Percentiles rank a stretch among this genome's conserved stretches.
Conservation (phyloP, 64 coral and sea anemone genomes). For the Orbicella faveolata region DNA sequence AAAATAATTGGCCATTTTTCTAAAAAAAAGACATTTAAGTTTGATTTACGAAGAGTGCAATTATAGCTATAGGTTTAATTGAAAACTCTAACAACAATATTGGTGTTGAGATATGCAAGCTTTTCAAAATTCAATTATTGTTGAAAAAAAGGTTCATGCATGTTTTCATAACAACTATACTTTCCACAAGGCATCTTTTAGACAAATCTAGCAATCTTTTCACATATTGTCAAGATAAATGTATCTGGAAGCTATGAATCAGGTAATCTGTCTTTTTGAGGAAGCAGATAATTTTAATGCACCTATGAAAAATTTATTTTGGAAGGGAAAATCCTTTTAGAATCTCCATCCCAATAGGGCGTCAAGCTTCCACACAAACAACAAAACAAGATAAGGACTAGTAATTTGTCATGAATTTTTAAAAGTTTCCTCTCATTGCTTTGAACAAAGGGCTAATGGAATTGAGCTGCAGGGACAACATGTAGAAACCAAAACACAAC, state of each 20-base stretch:
- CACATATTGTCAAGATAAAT: neutral
- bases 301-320: constrained; percentile 22
- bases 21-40: neutral
- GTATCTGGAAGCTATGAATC: neutral
- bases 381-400: neutral
- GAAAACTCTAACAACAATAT: neutral
- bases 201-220: neutral
- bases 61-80: neutral
- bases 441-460: neutral
- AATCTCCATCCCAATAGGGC: neutral
- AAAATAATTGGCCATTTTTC: neutral
- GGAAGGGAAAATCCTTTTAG: constrained; percentile 4
- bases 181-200: neutral
- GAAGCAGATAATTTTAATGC: neutral
- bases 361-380: neutral
- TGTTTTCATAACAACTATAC: neutral
- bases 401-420: constrained; percentile 32
- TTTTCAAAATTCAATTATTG: neutral
- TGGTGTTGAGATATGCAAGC: too few species aligned
- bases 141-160: neutral
- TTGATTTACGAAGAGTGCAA: neutral
- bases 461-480: neutral
- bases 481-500: neutral
- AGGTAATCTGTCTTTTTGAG: neutral
- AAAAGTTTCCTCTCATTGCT: neutral